Base-by-base conservation (phyloP, 2,113 vertebrate species). In the Microcebus jonahi region DNA sequence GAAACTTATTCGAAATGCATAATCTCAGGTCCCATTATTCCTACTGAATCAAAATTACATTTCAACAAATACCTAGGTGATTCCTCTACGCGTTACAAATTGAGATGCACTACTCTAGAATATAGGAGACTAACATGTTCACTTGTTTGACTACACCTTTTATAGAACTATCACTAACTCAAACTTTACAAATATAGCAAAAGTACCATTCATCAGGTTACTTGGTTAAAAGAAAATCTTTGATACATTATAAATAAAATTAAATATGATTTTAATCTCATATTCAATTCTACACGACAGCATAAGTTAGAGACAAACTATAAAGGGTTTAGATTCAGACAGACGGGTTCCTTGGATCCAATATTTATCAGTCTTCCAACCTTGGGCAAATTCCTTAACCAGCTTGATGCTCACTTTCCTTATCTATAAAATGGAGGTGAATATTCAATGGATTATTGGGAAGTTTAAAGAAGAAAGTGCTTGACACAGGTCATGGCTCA, bases 271-370 rank as follows among this genome's bases (percentile, higher is more conserved):
- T 86, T 86, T 53, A 86, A 34, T 14, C 9, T 76, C 45, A 23
- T 13, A 57, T 55, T 59, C 63, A 96, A 77, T 70, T 71, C 31
- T 61, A 83, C 31, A 82, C 57, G 34, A 88, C 25, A 55, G 17
- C 8, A 92, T 13, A 96, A 42, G 95, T 84, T 71, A 87, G 25
- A 88, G 57, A 61, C 76, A 7, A 96, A 90, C 20, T 55, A 15
- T 87, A 67, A 36, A 71, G 55, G 31, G 9, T 48, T 82, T 76
- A 50, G 39, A 81, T 81, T 75, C 57, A 67, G 42, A 84, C 1
- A 79, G 80, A 93, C 17, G 27, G 14, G 27, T 48, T 95, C 55
- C 77, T 65, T 94, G 48, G 23, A 92, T 83, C 20, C 17, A 89
- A 2, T 36, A 88, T n/a, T 82, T 77, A 55, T 34, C 65, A 80